phyloP scores from a whole-genome alignment of 2,797 vertebrate species.

The Brachyalestes nurse region DNA sequence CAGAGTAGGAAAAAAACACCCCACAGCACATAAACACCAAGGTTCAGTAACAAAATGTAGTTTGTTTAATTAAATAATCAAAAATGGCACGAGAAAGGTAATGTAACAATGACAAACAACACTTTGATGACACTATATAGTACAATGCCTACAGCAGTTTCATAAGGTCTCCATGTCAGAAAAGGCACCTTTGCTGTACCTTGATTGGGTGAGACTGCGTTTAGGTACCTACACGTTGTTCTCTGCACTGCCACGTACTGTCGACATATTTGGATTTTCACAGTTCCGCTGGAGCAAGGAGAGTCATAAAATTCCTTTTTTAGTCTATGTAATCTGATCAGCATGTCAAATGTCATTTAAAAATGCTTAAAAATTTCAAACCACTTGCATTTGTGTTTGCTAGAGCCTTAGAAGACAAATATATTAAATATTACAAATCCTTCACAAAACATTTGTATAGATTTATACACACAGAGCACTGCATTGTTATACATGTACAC shows the following conservation, averaged over 20 bases:
- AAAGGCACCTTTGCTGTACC: conserved; percentile 56
- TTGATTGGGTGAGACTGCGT: conserved; percentile 47
- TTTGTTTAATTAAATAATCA: conserved; percentile 66
- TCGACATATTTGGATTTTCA: conserved; percentile 65
- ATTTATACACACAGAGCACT: conserved; percentile 77
- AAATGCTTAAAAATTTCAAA: conserved; percentile 61
- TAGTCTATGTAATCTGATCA: conserved; percentile 46
- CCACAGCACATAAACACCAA: conserved; percentile 1
- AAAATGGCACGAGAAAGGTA: conserved; percentile 64
- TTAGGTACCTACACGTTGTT: conserved; percentile 44
- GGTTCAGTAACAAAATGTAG: conserved; percentile 62
- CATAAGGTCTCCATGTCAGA: conserved; percentile 56
- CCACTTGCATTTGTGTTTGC: conserved; percentile 71
- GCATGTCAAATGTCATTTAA: conserved; percentile 57
- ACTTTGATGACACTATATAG: conserved; percentile 61
- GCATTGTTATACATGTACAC: conserved; percentile 78
- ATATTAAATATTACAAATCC: conserved; percentile 86
- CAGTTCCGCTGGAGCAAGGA: conserved; percentile 65
- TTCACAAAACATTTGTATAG: conserved; percentile 79
- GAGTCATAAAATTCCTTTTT: conserved; percentile 50
- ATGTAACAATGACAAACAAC: conserved; percentile 63
- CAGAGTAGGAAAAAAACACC: background rate
- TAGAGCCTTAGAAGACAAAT: conserved; percentile 82
- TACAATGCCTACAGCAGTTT: conserved; percentile 64
- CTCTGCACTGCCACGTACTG: conserved; percentile 13